Base-by-base conservation (phyloP, 2,797 vertebrate genomes). In the Australoheros facetus region DNA sequence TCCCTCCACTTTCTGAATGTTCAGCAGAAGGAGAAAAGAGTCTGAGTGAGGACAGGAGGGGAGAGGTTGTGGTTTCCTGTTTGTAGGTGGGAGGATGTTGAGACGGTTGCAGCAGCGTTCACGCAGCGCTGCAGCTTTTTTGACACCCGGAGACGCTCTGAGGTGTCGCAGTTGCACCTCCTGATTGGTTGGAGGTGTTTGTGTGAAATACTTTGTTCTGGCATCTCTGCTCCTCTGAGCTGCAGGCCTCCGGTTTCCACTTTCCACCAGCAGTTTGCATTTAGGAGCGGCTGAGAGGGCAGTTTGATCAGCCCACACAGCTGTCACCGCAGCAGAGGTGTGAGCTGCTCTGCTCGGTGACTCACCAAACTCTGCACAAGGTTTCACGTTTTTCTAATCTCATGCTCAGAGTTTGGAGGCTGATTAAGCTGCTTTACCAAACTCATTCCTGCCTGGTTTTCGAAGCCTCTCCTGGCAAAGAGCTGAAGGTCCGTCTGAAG, bases 1-100 rank as follows among this genome's bases (percentile, higher is more conserved):
- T 14, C 21, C 17, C 14, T 23, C 13, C 42, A 11, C 13, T 42
- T n/a, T 55, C 21, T 13, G 53, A 64, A 4, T 42, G 60, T 57
- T 37, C 58, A 26, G 62, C 81, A 60, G 76, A 9, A 69, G 71
- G 34, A 79, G 70, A 66, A 32, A 62, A 42, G 74, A 78, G 73
- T 73, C 66, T 48, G 53, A 66, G 60, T 3, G 60, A 60, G 42
- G 57, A 73, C 56, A 53, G 55, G 55, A 11, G 64, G 32, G 26
- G 34, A 64, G 62, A 70, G 70, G 84, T 71, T 93, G 91, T 93
- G 93, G 94, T 94, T 95, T 96, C 95, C 95, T 96, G 95, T 95
- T 92, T 89, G 94, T 88, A 93, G 90, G 92, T 92, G 88, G 88
- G 86, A 93, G 90, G 91, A 89, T 90, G 91, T 88, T 0, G 79